Evolutionary conservation across 1,140 invertebrate genomes (phyloP).

Genomic region (Periplaneta americana): DNA sequence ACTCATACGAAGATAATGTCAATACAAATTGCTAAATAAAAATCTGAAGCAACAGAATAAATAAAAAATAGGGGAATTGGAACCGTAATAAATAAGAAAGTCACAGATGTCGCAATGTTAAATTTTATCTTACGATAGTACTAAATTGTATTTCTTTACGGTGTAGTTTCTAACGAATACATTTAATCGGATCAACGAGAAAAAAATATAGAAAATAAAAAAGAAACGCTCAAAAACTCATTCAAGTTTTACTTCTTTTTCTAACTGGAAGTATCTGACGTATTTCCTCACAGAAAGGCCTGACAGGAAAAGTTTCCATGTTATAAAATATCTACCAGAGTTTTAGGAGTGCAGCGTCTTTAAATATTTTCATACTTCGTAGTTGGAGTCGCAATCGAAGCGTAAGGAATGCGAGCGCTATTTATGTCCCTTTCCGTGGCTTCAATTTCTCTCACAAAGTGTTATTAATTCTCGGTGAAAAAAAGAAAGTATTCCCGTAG

Average conservation of each 20-base stretch:
- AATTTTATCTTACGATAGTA: no score
- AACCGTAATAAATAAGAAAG: no score
- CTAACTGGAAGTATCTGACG: neutral
- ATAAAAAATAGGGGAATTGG: no score
- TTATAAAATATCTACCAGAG: neutral
- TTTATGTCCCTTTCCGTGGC: neutral
- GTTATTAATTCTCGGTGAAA: neutral
- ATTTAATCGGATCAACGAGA: neutral
- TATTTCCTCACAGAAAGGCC: neutral
- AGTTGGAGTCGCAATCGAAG: neutral
- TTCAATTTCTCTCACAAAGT: neutral
- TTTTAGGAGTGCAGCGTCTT: neutral
- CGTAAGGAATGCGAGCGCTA: neutral
- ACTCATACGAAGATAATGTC: no score
- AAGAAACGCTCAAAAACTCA: neutral
- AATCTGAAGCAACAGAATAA: no score
- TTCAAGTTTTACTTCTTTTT: neutral
- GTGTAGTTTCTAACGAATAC: no score
- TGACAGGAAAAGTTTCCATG: neutral
- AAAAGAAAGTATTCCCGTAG: no score
- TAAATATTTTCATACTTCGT: neutral
- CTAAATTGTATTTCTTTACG: no score
- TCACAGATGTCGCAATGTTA: no score
- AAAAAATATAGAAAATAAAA: neutral
- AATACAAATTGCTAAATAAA: no score